Conservation (phyloP, 2,113 vertebrate genomes). For the Enhydra lutris region DNA sequence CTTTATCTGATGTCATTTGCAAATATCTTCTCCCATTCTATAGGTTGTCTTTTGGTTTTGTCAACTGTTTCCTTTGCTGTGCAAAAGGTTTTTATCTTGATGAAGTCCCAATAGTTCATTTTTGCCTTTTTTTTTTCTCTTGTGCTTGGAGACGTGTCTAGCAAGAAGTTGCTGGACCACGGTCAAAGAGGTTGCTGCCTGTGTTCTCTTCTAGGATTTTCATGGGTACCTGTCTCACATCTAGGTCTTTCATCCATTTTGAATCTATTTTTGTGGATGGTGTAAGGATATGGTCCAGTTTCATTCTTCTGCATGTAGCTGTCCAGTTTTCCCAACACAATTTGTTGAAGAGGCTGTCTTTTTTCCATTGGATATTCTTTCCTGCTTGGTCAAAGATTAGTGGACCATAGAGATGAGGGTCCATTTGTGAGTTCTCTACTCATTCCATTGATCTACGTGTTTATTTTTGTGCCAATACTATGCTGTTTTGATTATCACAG, state of each 20-base stretch:
- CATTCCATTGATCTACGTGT: not conserved
- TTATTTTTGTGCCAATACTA: not conserved
- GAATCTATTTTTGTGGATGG: too few relatives aligned
- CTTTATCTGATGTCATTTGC: too few relatives aligned
- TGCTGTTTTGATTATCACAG: not conserved
- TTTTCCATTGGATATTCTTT: too few relatives aligned
- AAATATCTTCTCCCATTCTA: too few relatives aligned
- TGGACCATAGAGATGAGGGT: not conserved
- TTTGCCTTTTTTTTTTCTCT: not conserved
- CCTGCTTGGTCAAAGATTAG: too few relatives aligned
- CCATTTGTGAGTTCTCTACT: not conserved
- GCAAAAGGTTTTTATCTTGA: not conserved
- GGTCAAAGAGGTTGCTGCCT: not conserved
- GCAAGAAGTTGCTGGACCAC: not conserved
- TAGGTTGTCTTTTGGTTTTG: too few relatives aligned
- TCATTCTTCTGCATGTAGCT: too few relatives aligned
- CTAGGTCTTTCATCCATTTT: too few relatives aligned
- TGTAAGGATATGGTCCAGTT: too few relatives aligned
- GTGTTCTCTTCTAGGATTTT: not conserved
- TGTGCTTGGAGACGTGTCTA: not conserved
- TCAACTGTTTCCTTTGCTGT: not conserved
- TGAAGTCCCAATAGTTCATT: not conserved
- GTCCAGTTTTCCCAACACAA: too few relatives aligned
- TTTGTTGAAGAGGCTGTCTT: too few relatives aligned
- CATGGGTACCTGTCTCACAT: not conserved